Base-by-base conservation (phyloP, 2,888 invertebrate species). In the Napeogenes sylphis region DNA sequence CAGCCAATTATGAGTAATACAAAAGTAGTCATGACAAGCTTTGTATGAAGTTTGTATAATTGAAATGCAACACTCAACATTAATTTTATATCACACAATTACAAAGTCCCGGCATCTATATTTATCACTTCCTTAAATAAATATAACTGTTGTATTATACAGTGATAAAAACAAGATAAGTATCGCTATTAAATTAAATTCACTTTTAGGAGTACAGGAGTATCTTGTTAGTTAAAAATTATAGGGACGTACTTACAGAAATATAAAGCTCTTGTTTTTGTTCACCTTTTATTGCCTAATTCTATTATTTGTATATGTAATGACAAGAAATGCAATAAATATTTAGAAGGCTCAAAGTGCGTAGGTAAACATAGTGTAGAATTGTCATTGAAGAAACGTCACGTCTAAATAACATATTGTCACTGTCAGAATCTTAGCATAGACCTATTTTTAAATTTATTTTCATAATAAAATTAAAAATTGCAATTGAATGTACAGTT, bases 311-410 rank as follows among this genome's bases (percentile, higher is more conserved):
- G 21, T 51, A 51, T 42, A 42, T 35, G 14, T 47, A 4, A 14
- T 51, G 30, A 30, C 8, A 51, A 10, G 30, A 51, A 51, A 51
- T 51, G 8, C n/a, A 51, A 51, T 51, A 8, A 51, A 4, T 14
- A 47, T 13, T 30, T 6, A 51, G 30, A 51, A 21, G 55, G 13
- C 21, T 45, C 35, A 21, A 67, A 64, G 55, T 64, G 64, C 66
- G 66, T 67, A 64, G 61, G 61, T 64, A 66, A 60, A 66, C 51
- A 42, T 42, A 51, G 51, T 51, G 30, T 51, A 51, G 8, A 30
- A 51, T 2, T 65, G 59, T 59, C 63, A 66, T 56, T 63, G 42
- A 4, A 38, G 35, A 61, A 63, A 63, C 61, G 60, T 65, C 62
- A 65, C 58, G 51, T 21, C 55, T 59, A 55, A 56, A 61, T 21